A percentile compares a stretch with the other conserved stretches of the same genome.
Conservation (phyloP, 1,140 invertebrate genomes). For the Bombus vancouverensis region DNA sequence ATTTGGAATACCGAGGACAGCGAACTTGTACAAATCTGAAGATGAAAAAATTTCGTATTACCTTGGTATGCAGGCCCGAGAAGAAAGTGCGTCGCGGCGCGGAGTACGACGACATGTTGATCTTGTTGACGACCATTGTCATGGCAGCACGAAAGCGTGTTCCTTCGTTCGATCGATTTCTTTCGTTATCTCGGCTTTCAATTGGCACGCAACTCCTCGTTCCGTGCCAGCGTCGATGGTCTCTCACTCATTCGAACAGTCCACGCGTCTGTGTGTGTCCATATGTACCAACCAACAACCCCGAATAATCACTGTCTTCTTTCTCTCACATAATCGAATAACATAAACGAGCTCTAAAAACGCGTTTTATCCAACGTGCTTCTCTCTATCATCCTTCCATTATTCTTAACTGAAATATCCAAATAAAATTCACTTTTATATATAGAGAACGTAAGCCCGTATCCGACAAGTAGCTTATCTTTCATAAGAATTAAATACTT, state of each 20-base stretch:
- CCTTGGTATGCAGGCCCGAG: conserved; percentile 75
- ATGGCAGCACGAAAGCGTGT: conserved; percentile 62
- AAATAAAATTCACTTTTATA: neutral
- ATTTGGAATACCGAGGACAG: too few relatives aligned
- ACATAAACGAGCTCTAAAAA: neutral
- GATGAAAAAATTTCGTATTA: conserved; percentile 43
- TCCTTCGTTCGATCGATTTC: conserved; percentile 35
- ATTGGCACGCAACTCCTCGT: conserved; percentile 20
- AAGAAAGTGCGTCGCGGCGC: conserved; percentile 73
- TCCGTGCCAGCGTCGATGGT: conserved; percentile 26
- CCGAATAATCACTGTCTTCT: conserved; percentile 1
- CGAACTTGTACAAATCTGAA: neutral
- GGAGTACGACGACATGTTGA: conserved; percentile 77
- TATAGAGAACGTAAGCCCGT: neutral
- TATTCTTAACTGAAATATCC: too few relatives aligned
- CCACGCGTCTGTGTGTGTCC: conserved; percentile 1
- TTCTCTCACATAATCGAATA: neutral
- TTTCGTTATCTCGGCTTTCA: neutral
- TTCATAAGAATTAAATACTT: neutral
- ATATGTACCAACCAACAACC: neutral
- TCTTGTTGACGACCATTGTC: conserved; percentile 79
- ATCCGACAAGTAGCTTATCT: too few relatives aligned
- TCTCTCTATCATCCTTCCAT: neutral
- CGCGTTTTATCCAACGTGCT: neutral
- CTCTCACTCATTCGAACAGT: conserved; percentile 33